These are phyloP conservation scores for Drosophila basisetae DNA, from an alignment of 2,888 invertebrate genomes.

Conservation along the genomic window DNA sequence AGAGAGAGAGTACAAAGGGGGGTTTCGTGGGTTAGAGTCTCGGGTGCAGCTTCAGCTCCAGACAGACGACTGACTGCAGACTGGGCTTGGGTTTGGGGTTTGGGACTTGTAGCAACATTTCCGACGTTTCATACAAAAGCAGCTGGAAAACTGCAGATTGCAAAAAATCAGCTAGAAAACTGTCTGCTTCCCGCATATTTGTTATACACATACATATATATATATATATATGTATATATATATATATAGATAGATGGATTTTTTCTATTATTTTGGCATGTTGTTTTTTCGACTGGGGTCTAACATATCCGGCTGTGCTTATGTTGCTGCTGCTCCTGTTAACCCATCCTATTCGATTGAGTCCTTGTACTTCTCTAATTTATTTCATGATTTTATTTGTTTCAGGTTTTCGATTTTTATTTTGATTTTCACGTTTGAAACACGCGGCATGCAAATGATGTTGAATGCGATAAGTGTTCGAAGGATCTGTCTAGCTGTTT, in stretches of 20 bases:
- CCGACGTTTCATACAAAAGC: constrained; percentile 74
- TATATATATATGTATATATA: constrained; percentile 38
- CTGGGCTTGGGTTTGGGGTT: constrained; percentile 11
- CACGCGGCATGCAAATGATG: constrained; percentile 79
- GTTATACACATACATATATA: constrained; percentile 50
- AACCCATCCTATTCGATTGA: constrained; percentile 13
- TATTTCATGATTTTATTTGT: constrained; percentile 81
- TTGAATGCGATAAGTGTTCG: constrained; percentile 78
- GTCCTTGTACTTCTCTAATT: constrained; percentile 77
- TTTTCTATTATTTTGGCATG: constrained; percentile 17
- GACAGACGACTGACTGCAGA: constrained; percentile 42
- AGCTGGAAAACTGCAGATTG: constrained; percentile 75
- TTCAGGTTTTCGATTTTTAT: constrained; percentile 41
- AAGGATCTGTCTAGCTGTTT: constrained; percentile 68
- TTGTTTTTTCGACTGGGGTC: constrained; percentile 36
- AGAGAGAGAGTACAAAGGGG: neutral
- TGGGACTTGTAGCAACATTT: constrained; percentile 72
- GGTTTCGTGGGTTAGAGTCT: constrained; percentile 26
- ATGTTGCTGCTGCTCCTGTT: neutral
- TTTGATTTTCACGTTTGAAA: constrained; percentile 32
- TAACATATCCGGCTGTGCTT: constrained; percentile 63
- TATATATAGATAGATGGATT: constrained; percentile 29
- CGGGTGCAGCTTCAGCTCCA: constrained; percentile 58
- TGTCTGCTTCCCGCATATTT: constrained; percentile 64
- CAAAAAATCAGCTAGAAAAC: constrained; percentile 76